phyloP scores from a whole-genome alignment of 2,888 invertebrate species.

The Rhingia campestris region DNA sequence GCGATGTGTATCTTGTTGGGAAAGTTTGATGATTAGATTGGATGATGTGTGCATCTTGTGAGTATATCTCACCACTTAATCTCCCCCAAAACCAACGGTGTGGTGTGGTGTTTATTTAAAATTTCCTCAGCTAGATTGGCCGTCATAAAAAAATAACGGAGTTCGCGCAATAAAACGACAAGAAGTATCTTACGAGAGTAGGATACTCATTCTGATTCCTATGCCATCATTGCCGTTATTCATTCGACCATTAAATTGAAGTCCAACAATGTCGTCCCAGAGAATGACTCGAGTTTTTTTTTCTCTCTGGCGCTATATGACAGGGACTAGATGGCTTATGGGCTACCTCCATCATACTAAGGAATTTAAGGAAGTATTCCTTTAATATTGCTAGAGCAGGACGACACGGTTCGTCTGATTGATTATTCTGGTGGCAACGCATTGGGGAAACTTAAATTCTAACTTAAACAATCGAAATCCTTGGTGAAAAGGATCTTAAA shows the following conservation, averaged over 20 bases:
- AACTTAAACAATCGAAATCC: slow-evolving; percentile 24
- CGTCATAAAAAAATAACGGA: slow-evolving; percentile 25
- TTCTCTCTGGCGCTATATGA: slow-evolving; percentile 16
- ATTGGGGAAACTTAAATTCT: slow-evolving; percentile 44
- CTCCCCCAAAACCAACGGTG: slow-evolving; percentile 27
- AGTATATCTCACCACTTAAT: slow-evolving; percentile 66
- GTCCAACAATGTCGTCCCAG: slow-evolving; percentile 61
- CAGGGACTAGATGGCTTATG: slow-evolving; percentile 21
- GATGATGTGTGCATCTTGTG: slow-evolving; percentile 47
- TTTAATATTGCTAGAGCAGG: not conserved
- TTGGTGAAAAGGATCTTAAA: slow-evolving; percentile 43
- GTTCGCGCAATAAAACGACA: slow-evolving; percentile 53
- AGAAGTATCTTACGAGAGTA: slow-evolving; percentile 36
- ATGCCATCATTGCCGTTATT: slow-evolving; percentile 10
- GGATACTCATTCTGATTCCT: slow-evolving; percentile 18
- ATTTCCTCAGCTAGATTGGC: slow-evolving; percentile 42
- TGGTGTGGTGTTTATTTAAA: slow-evolving; percentile 66
- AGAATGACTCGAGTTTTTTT: slow-evolving; percentile 13
- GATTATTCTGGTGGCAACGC: slow-evolving; percentile 53
- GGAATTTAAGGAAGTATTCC: slow-evolving; percentile 33
- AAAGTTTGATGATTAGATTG: slow-evolving; percentile 39
- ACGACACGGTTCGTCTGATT: slow-evolving; percentile 40
- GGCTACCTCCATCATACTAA: slow-evolving; percentile 17
- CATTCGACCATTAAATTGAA: slow-evolving; percentile 67
- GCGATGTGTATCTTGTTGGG: slow-evolving; percentile 33